Conservation (phyloP, 2,797 vertebrate species). For the Diceros bicornis region DNA sequence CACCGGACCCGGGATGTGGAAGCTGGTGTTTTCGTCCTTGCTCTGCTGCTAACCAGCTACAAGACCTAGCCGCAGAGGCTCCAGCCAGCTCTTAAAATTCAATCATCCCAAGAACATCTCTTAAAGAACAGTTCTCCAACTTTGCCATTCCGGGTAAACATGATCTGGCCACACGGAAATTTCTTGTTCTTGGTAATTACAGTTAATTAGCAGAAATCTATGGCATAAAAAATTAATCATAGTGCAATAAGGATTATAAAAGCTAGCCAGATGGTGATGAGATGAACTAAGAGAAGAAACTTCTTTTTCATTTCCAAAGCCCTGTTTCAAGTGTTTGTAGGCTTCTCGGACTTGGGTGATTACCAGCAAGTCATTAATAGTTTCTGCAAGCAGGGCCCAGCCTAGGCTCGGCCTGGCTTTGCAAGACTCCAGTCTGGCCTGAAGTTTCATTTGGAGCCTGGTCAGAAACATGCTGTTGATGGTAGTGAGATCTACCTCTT, state of each 20-base stretch:
- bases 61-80: background rate
- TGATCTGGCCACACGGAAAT: slow-evolving; percentile 78
- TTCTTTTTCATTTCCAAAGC: slow-evolving; percentile 70
- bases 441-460: slow-evolving; percentile 69
- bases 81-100: slow-evolving; percentile 50
- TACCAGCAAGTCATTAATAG: slow-evolving; percentile 68
- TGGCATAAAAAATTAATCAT: slow-evolving; percentile 81
- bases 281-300: slow-evolving; percentile 77
- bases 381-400: slow-evolving; percentile 56
- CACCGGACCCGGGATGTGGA: background rate
- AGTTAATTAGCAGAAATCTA: slow-evolving; percentile 81
- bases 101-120: background rate
- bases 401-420: slow-evolving; percentile 45
- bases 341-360: slow-evolving; percentile 71
- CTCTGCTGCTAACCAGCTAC: background rate
- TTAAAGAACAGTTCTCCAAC: slow-evolving; percentile 59
- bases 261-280: slow-evolving; percentile 79
- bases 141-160: slow-evolving; percentile 66
- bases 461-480: slow-evolving; percentile 30
- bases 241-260: slow-evolving; percentile 71
- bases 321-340: slow-evolving; percentile 57
- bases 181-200: slow-evolving; percentile 79
- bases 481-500: background rate
- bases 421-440: slow-evolving; percentile 63
- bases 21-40: background rate